These are phyloP conservation scores for Arremon aurantiirostris DNA, from an alignment of 2,797 vertebrate species.

Conservation along the genomic window DNA sequence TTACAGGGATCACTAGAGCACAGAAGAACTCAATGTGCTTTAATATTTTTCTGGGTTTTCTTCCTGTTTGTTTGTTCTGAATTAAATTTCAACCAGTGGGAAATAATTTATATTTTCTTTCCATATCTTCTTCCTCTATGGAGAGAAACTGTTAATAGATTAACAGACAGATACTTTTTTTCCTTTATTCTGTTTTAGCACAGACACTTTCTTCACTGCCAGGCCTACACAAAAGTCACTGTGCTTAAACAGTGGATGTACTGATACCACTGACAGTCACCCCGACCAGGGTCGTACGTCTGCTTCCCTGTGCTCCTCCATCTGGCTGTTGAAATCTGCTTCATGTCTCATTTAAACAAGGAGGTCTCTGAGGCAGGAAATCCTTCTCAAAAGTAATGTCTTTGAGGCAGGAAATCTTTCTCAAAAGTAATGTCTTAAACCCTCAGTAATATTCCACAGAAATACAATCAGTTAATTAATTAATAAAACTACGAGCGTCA, in stretches of 20 bases:
- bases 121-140: background rate
- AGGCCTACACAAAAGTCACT: background rate
- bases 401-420: background rate
- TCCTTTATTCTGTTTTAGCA: background rate
- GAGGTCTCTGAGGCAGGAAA: background rate
- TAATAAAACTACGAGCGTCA: background rate
- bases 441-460: background rate
- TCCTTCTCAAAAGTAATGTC: background rate
- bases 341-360: background rate
- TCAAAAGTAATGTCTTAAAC: background rate
- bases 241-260: background rate
- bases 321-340: background rate
- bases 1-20: background rate
- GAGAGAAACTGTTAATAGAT: background rate
- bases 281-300: background rate
- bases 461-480: background rate
- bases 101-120: background rate
- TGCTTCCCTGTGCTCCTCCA: background rate
- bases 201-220: background rate
- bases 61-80: background rate
- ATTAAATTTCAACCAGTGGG: background rate
- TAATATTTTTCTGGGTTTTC: accelerated
- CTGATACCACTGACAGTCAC: background rate
- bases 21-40: background rate
- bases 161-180: background rate